Evolutionary conservation across 2,113 vertebrate species (phyloP), one percentile per base, ranked within the genome.

Genomic region (Phyllostomus discolor): DNA sequence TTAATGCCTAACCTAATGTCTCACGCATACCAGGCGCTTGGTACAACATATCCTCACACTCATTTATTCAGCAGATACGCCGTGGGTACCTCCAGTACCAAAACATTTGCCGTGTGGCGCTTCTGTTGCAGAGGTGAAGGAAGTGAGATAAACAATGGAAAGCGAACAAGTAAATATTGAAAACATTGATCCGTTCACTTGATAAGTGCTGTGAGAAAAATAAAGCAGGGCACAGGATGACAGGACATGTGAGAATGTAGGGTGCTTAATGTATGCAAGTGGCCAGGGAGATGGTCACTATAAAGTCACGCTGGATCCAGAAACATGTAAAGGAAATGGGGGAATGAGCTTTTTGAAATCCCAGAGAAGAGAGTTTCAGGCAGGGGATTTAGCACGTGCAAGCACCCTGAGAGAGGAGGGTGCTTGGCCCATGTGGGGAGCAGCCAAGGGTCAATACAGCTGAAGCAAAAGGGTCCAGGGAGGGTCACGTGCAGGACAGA

Each of bases 1-100:
- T 87, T 59, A 75, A 80, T 69, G 43, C 15, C 31, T 5, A 33
- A 38, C 15, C 48, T 50, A 76, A 48, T 72, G 59, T 90, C 33
- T 90, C 43, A 20, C 73, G 43, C 26, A 84, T 54, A 54, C 8
- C 20, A 76, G 52, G 28, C 20, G 88, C 33, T 91, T 15, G 38
- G 19, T 73, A 64, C 28, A 66, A 64, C 10, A 43, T 46, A 43
- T 57, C 38, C 4, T 84, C n/a, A 50, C 4, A 73, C 76, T 93
- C 14, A 73, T 79, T 87, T 79, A 79, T 43, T 91, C 66, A 93
- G 35, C 72, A 91, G 35, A 88, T 73, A 73, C 33, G 1, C n/a
- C 90, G 4, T n/a, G 66, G 82, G 43, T 31, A 52, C 22, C 38
- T 72, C 52, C 6, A 28, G 16, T 17, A 43, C 35, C 7, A 67